Conservation (phyloP, 2,797 vertebrate genomes). For the Poecilia gillii region DNA sequence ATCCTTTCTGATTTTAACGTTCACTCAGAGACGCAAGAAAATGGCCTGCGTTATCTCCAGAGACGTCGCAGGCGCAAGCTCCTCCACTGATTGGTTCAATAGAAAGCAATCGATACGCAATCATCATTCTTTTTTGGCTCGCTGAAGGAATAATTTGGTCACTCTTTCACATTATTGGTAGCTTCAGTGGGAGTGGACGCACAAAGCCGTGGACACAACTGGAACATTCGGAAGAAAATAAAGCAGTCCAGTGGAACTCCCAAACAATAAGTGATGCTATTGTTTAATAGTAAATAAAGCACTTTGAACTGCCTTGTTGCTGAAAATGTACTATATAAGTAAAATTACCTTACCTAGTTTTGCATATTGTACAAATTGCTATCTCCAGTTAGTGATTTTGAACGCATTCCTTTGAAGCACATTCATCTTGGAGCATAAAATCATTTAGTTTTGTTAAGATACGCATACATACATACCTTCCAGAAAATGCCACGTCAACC, state of each 20-base stretch:
- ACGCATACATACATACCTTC: background rate
- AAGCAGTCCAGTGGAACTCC: conserved; percentile 16
- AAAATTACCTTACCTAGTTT: no score
- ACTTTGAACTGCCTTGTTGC: no score
- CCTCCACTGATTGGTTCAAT: conserved; percentile 34
- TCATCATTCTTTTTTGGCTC: conserved; percentile 48
- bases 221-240: conserved; percentile 14
- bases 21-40: conserved; percentile 27
- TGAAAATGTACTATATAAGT: no score
- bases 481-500: background rate
- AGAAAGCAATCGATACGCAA: conserved; percentile 46
- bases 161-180: conserved; percentile 22
- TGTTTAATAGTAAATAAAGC: background rate
- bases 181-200: background rate
- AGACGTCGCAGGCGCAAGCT: conserved; percentile 12
- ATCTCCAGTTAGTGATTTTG: background rate
- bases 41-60: conserved; percentile 30
- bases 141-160: conserved; percentile 41
- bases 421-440: background rate
- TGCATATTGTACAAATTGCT: no score
- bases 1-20: conserved; percentile 34
- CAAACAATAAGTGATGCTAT: background rate
- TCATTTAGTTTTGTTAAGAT: background rate
- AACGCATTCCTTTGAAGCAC: background rate
- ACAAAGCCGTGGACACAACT: background rate